Conservation (phyloP, 1,140 invertebrate species). For the Nasonia giraulti region DNA sequence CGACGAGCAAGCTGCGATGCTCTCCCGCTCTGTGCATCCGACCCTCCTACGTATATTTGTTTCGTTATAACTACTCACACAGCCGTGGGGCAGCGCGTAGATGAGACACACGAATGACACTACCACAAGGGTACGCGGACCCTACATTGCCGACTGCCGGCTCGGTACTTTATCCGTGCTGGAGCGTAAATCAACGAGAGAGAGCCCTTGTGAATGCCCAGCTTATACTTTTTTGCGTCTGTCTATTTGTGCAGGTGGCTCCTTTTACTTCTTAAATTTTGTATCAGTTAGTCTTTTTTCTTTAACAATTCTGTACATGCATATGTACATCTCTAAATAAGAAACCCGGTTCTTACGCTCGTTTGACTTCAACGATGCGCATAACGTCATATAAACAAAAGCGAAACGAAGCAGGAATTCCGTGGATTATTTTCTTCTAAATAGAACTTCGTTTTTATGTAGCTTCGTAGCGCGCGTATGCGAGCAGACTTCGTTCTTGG, state of each 20-base stretch:
- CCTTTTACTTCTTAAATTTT: too few species aligned
- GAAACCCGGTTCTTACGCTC: too few species aligned
- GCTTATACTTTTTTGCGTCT: neutral
- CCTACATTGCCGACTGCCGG: slow-evolving; percentile 33
- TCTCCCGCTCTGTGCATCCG: neutral
- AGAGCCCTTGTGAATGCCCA: neutral
- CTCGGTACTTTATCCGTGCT: slow-evolving; percentile 10
- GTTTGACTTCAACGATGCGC: too few species aligned
- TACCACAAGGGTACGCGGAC: neutral
- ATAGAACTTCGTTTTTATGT: neutral
- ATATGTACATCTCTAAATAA: too few species aligned
- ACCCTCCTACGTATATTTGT: neutral
- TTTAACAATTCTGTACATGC: too few species aligned
- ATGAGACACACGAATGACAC: neutral
- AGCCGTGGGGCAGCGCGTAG: neutral
- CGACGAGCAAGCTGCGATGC: neutral
- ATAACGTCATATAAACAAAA: too few species aligned
- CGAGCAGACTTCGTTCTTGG: too few species aligned
- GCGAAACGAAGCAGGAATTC: neutral
- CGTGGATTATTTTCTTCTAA: neutral
- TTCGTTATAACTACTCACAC: neutral
- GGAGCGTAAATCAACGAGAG: slow-evolving; percentile 20
- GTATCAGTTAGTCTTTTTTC: too few species aligned
- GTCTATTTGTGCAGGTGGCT: neutral
- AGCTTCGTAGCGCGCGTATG: too few species aligned